These are phyloP conservation scores for Cantharis rufa DNA, from an alignment of 2,888 invertebrate species.

Conservation along the genomic window DNA sequence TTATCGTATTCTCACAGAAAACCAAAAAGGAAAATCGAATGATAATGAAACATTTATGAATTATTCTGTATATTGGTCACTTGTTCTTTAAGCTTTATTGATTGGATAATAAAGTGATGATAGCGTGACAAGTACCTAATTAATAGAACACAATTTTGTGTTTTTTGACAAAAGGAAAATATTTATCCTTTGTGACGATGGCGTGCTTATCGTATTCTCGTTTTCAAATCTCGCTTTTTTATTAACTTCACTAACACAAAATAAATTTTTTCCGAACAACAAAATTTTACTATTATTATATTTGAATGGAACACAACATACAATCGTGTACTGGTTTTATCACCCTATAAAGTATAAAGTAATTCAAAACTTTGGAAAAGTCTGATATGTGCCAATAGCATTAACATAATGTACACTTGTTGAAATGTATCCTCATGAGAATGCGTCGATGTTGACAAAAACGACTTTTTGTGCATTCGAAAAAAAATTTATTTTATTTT, in stretches of 20 bases:
- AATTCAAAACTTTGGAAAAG: constrained; percentile 1
- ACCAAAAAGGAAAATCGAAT: no score
- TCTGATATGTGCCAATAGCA: constrained; percentile 6
- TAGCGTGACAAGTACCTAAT: not conserved
- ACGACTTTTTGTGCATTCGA: not conserved
- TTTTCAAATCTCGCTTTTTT: not conserved
- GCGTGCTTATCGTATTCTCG: not conserved
- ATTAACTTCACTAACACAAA: not conserved
- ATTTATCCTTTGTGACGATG: not conserved
- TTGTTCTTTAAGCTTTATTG: no score
- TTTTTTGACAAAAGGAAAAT: not conserved
- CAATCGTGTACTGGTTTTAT: not conserved
- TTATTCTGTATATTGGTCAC: no score
- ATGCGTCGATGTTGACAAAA: constrained; percentile 1
- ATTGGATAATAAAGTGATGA: not conserved
- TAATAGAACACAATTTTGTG: not conserved
- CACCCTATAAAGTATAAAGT: not conserved
- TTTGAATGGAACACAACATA: not conserved
- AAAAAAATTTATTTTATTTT: not conserved
- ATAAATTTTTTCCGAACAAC: not conserved
- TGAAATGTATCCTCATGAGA: constrained; percentile 2
- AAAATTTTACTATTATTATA: not conserved
- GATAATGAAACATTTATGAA: no score
- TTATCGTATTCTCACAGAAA: no score
- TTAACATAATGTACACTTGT: constrained; percentile 15